Percentiles rank a stretch among this genome's conserved stretches.
Evolutionary conservation across 1,140 invertebrate genomes (phyloP).

Genomic region (Meloidogyne exigua): DNA sequence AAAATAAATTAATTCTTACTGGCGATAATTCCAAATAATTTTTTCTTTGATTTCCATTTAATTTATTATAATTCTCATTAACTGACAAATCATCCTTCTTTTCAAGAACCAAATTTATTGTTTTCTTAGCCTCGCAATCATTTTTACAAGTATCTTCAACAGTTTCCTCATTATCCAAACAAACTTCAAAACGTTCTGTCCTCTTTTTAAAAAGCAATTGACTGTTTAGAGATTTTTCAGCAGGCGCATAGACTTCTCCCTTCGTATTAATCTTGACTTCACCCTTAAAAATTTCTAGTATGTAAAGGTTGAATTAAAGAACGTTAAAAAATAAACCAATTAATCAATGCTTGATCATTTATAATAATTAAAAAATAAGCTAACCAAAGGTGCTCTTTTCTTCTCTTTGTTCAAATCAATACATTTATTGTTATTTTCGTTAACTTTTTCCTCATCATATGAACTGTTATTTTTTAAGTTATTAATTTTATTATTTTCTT

Average conservation of each 20-base stretch:
- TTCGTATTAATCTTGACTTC: background rate
- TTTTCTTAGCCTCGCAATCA: background rate
- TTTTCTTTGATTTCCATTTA: background rate
- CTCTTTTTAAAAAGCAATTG: background rate
- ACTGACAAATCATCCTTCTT: background rate
- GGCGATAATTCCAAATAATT: background rate
- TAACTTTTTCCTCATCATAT: background rate
- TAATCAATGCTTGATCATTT: background rate
- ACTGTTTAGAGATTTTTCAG: background rate
- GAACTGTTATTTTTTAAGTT: background rate
- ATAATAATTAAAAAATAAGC: background rate
- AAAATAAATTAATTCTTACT: background rate
- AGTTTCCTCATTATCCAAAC: background rate
- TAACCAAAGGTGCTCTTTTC: slow-evolving; percentile 1
- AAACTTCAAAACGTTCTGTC: background rate
- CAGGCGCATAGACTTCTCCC: background rate
- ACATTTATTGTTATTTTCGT: background rate
- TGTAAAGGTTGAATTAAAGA: no score
- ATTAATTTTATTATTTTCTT: slow-evolving; percentile 6
- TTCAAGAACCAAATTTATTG: background rate
- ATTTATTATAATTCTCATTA: background rate
- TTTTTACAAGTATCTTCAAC: background rate
- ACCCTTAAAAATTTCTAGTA: background rate
- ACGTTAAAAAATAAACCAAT: no score
- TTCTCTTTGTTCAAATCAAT: slow-evolving; percentile 1